Evolutionary conservation across 1,140 invertebrate species (phyloP), one percentile per base, ranked within the genome.

Genomic region (Mercenaria mercenaria): DNA sequence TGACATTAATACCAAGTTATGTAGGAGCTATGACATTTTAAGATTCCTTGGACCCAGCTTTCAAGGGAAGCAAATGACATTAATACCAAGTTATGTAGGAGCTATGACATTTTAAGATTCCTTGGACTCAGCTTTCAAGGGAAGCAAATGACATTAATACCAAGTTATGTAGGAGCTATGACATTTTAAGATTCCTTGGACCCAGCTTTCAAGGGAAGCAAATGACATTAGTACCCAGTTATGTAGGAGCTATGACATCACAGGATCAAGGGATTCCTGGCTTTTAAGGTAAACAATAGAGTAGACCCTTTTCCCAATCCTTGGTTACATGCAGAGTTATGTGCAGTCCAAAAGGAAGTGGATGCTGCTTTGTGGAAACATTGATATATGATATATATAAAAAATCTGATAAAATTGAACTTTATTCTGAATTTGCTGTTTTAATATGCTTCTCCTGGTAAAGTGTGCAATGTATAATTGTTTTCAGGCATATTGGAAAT

Each of bases 181-280:
- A 89, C 39, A 29, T 81, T 20, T 43, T 50, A 41, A 61, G 59
- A 23, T 72, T 89, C 47, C 43, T 10, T 47, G 43, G n/a, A n/a
- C n/a, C 87, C 87, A 72, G 29, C 64, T 20, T 81, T 89, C 52
- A 81, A 69, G 77, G 87, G 81, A 80, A 82, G 43, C 50, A 41
- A 6, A 59, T 23, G 52, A 59, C 4, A n/a, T 20, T 59, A 59
- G n/a, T 32, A 56, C 59, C 15, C 29, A 80, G 1, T 32, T 80
- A 1, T 88, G 86, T 37, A 2, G 86, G n/a, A 50, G n/a, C 8
- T 72, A 64, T 32, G 43, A 88, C 39, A n/a, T 80, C 18, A 72
- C 43, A 37, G 76, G 56, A 29, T 80, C n/a, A 8, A 47, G 8
- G 43, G n/a, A n/a, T 88, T 32, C n/a, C 86, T 77, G 50, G 26